phyloP scores from a whole-genome alignment of 2,888 invertebrate species.

The Cetonia aurata region DNA sequence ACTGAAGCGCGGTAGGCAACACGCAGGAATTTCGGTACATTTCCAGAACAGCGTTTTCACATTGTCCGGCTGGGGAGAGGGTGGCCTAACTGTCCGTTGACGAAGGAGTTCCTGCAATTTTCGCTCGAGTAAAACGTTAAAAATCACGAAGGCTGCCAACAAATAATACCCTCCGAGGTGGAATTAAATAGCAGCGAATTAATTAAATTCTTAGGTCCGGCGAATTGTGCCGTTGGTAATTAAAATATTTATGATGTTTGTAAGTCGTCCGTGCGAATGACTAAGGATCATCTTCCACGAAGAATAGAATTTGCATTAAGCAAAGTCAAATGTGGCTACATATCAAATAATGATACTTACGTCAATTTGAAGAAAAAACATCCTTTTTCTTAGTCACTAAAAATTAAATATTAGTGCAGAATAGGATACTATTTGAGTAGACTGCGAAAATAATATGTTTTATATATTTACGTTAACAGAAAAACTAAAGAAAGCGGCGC shows the following conservation, averaged over 20 bases:
- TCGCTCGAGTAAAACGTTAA: constrained; percentile 25
- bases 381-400: too few species aligned
- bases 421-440: too few species aligned
- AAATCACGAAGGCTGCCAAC: constrained; percentile 17
- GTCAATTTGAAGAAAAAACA: too few species aligned
- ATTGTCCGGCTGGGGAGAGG: background rate
- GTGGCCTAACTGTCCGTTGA: constrained; percentile 7
- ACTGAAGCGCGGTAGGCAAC: background rate
- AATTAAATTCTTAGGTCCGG: constrained; percentile 11
- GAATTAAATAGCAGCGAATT: constrained; percentile 16
- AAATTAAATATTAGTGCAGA: too few species aligned
- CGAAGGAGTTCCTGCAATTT: constrained; percentile 21
- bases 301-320: too few species aligned
- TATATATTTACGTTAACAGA: too few species aligned
- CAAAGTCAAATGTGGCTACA: too few species aligned
- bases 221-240: constrained; percentile 7
- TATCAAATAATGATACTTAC: too few species aligned
- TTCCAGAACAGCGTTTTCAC: constrained; percentile 30
- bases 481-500: too few species aligned
- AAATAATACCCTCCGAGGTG: background rate
- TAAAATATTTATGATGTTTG: constrained; percentile 22
- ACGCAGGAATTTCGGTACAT: constrained; percentile 30
- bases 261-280: background rate
- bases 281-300: too few species aligned
- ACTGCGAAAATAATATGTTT: background rate